phyloP scores from a whole-genome alignment of 1,140 invertebrate genomes.

The Eulimnadia texana region DNA sequence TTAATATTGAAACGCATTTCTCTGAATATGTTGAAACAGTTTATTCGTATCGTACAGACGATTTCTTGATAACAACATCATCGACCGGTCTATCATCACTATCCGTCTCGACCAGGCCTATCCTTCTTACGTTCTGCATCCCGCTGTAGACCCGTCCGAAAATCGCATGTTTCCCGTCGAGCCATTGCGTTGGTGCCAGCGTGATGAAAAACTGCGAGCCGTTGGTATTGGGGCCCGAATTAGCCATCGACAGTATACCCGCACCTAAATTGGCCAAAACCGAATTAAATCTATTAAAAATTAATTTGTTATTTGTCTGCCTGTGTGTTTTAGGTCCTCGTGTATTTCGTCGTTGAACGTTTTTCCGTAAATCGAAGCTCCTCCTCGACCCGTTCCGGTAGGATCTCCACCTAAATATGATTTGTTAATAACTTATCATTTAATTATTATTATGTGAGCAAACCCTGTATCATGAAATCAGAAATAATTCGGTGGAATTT shows the following conservation, averaged over 20 bases:
- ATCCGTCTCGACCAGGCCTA: slow-evolving; percentile 85
- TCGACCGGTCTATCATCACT: slow-evolving; percentile 78
- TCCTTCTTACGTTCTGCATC: slow-evolving; percentile 78
- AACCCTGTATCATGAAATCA: slow-evolving; percentile 95
- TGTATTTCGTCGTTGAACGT: slow-evolving; percentile 93
- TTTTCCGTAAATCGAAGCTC: slow-evolving; percentile 89
- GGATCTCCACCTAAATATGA: slow-evolving; percentile 61
- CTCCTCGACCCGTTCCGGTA: slow-evolving; percentile 86
- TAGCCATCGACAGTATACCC: slow-evolving; percentile 70
- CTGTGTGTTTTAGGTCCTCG: slow-evolving; percentile 85
- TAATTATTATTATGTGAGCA: not conserved
- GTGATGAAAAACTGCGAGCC: slow-evolving; percentile 98
- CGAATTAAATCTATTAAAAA: slow-evolving; percentile 13
- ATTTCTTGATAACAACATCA: slow-evolving; percentile 71
- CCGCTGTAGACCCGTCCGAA: slow-evolving; percentile 78
- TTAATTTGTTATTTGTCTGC: slow-evolving; percentile 29
- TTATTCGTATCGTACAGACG: slow-evolving; percentile 23
- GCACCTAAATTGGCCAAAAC: slow-evolving; percentile 40
- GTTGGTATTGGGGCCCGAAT: slow-evolving; percentile 91
- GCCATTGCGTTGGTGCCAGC: slow-evolving; percentile 88
- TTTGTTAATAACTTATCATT: slow-evolving; percentile 26
- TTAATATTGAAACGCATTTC: too few species aligned
- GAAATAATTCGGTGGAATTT: slow-evolving; percentile 92
- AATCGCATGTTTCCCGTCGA: slow-evolving; percentile 94
- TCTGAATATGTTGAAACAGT: too few species aligned